These are phyloP conservation scores for Parasteatoda tepidariorum DNA, from an alignment of 1,140 invertebrate species.

Conservation along the genomic window DNA sequence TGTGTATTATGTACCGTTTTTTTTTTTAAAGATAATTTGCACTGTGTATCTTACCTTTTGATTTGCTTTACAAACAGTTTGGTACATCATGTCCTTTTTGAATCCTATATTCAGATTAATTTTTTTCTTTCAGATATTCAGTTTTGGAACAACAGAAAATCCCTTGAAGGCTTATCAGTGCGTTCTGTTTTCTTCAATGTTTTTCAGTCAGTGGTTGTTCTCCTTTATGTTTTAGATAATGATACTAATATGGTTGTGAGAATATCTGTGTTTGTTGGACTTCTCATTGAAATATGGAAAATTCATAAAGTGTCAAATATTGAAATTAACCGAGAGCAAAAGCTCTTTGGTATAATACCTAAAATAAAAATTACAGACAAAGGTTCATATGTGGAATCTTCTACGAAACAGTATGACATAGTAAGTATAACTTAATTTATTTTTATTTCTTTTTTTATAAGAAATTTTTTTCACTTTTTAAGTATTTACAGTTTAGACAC, in stretches of 20 bases:
- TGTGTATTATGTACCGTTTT: too few relatives aligned
- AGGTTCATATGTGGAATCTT: constrained; percentile 95
- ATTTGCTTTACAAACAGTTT: too few relatives aligned
- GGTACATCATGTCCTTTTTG: too few relatives aligned
- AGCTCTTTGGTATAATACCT: constrained; percentile 83
- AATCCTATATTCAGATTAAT: too few relatives aligned
- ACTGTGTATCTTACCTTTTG: too few relatives aligned
- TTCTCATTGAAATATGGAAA: constrained; percentile 99
- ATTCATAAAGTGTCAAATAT: constrained; percentile 90
- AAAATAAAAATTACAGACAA: constrained; percentile 88
- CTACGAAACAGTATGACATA: constrained; percentile 94
- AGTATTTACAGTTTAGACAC: too few relatives aligned
- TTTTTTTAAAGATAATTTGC: too few relatives aligned
- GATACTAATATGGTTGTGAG: constrained; percentile 97
- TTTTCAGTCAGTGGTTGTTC: constrained; percentile 93
- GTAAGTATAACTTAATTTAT: constrained; percentile 66
- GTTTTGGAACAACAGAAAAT: constrained; percentile 98
- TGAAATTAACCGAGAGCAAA: constrained; percentile 80
- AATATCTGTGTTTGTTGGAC: constrained; percentile 90
- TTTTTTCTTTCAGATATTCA: constrained; percentile 85
- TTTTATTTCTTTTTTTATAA: too few relatives aligned
- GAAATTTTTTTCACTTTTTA: too few relatives aligned
- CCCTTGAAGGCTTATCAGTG: constrained; percentile 96
- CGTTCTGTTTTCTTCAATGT: constrained; percentile 99
- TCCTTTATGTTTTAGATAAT: constrained; percentile 97